A percentile compares a stretch with the other conserved stretches of the same genome.
These are phyloP conservation scores for Sinelater perroti DNA, from an alignment of 2,888 invertebrate genomes.

Conservation along the genomic window DNA sequence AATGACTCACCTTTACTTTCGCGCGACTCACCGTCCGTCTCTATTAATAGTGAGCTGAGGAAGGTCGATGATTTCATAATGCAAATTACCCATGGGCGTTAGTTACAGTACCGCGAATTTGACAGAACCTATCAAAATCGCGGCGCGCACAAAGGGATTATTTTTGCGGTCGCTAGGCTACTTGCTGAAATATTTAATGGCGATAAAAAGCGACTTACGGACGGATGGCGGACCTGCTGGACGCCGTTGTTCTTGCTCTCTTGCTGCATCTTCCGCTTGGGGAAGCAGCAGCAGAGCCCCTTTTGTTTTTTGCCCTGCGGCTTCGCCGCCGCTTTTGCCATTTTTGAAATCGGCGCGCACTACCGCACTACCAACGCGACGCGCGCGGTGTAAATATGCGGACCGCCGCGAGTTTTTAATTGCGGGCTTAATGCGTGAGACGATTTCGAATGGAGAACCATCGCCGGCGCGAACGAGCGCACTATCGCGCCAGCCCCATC, in stretches of 20 bases:
- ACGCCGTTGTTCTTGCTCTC: slow-evolving; percentile 4
- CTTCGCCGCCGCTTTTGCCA: slow-evolving; percentile 14
- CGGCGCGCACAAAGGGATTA: too few relatives aligned
- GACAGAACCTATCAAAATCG: slow-evolving; percentile 20
- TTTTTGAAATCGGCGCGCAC: slow-evolving; percentile 4
- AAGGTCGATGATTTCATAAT: slow-evolving; percentile 14
- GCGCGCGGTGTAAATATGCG: slow-evolving; percentile 25
- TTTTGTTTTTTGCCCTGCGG: slow-evolving; percentile 18
- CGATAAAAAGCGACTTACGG: too few relatives aligned
- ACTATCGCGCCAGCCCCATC: too few relatives aligned
- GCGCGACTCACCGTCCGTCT: too few relatives aligned
- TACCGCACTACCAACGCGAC: slow-evolving; percentile 20
- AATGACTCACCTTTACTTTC: too few relatives aligned
- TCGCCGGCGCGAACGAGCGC: not conserved
- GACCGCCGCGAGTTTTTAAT: slow-evolving; percentile 18
- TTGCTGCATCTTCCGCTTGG: slow-evolving; percentile 28
- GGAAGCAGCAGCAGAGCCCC: slow-evolving; percentile 25
- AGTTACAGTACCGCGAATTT: too few relatives aligned
- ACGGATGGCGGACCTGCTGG: not conserved
- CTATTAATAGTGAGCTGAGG: not conserved
- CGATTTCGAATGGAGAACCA: slow-evolving; percentile 2
- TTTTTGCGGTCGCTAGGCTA: too few relatives aligned
- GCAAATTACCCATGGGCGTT: too few relatives aligned
- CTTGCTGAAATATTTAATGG: too few relatives aligned
- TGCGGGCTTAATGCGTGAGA: slow-evolving; percentile 9